Percentiles rank a stretch among this genome's conserved stretches.
phyloP scores from a whole-genome alignment of 2,113 vertebrate species.

The Phrynosoma platyrhinos region DNA sequence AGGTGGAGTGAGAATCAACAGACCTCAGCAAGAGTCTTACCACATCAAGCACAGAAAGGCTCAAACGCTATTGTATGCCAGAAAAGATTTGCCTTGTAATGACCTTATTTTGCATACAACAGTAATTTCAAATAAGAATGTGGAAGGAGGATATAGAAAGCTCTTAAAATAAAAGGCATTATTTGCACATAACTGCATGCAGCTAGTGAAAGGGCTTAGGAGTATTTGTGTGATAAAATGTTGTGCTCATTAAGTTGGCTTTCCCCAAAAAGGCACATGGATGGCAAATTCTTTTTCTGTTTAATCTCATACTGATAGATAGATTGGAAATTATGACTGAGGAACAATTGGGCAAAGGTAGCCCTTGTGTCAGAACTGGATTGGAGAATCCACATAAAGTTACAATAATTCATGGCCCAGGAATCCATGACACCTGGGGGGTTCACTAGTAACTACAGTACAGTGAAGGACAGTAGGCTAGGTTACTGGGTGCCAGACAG shows the following conservation, averaged over 20 bases:
- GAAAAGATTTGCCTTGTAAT: not conserved
- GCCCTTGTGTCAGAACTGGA: not conserved
- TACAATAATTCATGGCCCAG: not conserved
- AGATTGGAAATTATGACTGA: not conserved
- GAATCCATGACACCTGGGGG: too few species aligned
- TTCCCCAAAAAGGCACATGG: not conserved
- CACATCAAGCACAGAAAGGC: not conserved
- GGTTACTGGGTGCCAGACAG: too few species aligned
- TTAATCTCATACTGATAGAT: not conserved
- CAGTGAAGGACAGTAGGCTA: too few species aligned
- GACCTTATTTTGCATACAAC: not conserved
- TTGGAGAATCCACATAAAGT: not conserved
- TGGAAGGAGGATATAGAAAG: not conserved
- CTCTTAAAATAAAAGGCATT: not conserved
- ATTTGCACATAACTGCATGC: not conserved
- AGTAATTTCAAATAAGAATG: not conserved
- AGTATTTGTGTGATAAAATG: not conserved
- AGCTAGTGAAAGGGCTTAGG: not conserved
- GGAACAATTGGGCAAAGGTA: not conserved
- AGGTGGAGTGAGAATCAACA: not conserved
- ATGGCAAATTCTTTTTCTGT: not conserved
- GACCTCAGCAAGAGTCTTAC: not conserved
- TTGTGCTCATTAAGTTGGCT: not conserved
- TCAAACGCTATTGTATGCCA: not conserved
- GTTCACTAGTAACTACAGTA: too few species aligned